phyloP scores from a whole-genome alignment of 2,888 invertebrate species.

The Bellardia pandia region DNA sequence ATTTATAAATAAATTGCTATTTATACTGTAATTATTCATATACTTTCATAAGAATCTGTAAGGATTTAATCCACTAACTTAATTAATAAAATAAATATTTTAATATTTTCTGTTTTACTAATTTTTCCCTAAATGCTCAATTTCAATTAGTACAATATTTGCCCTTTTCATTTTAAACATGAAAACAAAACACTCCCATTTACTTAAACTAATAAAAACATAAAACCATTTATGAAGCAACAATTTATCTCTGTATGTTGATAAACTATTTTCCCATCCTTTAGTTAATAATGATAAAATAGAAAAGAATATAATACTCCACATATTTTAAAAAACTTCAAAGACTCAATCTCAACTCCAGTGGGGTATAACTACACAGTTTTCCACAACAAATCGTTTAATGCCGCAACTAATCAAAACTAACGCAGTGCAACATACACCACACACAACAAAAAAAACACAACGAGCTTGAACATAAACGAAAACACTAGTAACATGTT shows the following conservation, averaged over 20 bases:
- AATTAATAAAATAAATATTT: no score
- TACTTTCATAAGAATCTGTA: no score
- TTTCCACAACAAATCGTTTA: conserved; percentile 67
- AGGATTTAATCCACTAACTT: no score
- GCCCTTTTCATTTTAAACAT: conserved; percentile 34
- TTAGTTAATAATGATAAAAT: conserved; percentile 19
- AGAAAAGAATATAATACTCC: conserved; percentile 6
- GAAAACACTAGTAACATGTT: conserved; percentile 56
- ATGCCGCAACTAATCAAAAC: conserved; percentile 72
- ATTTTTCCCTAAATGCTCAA: neutral
- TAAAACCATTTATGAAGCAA: neutral
- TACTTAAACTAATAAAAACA: neutral
- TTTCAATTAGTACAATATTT: conserved; percentile 43
- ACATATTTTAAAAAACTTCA: neutral
- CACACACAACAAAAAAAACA: conserved; percentile 9
- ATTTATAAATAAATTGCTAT: no score
- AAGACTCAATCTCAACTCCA: conserved; percentile 38
- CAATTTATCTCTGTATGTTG: conserved; percentile 4
- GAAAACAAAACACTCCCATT: conserved; percentile 35
- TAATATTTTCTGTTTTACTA: neutral
- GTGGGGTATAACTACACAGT: conserved; percentile 18
- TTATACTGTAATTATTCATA: no score
- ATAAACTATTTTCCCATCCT: conserved; percentile 55
- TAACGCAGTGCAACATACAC: conserved; percentile 61
- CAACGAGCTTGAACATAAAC: conserved; percentile 22